phyloP scores from a whole-genome alignment of 2,797 vertebrate genomes.

The Pangasius larnaudii region DNA sequence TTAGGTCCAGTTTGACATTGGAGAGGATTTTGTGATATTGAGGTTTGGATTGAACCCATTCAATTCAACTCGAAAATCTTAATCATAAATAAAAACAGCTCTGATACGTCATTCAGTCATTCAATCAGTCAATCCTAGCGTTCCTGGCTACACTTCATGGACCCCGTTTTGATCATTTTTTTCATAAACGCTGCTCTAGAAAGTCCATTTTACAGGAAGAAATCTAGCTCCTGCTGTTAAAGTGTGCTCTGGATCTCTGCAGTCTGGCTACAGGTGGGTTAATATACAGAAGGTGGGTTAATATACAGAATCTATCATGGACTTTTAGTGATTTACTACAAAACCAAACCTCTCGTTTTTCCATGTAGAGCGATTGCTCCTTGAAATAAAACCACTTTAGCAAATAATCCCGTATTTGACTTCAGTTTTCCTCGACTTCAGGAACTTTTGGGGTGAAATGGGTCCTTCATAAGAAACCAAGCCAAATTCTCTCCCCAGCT shows the following conservation, averaged over 20 bases:
- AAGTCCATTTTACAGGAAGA: not conserved
- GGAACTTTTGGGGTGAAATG: conserved; percentile 8
- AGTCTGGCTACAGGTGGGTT: not conserved
- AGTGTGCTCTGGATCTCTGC: not conserved
- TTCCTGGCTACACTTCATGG: not conserved
- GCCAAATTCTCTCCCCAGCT: conserved; percentile 23
- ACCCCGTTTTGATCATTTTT: not conserved
- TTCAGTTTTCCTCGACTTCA: not conserved
- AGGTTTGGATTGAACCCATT: not conserved
- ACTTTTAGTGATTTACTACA: not conserved
- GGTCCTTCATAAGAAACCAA: not conserved
- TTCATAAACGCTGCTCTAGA: not conserved
- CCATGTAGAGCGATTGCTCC: not conserved
- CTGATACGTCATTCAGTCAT: not conserved
- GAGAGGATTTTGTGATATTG: not conserved
- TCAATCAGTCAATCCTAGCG: not conserved
- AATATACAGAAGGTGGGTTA: not conserved
- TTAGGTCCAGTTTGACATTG: not conserved
- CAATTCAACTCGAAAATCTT: not conserved
- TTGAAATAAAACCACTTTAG: not conserved
- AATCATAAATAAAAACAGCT: not conserved
- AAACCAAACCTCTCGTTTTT: not conserved
- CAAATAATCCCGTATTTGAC: not conserved
- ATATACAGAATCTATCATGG: not conserved
- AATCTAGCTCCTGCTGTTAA: not conserved